These are phyloP conservation scores for Mobula hypostoma DNA, from an alignment of 2,113 vertebrate genomes.

Conservation along the genomic window DNA sequence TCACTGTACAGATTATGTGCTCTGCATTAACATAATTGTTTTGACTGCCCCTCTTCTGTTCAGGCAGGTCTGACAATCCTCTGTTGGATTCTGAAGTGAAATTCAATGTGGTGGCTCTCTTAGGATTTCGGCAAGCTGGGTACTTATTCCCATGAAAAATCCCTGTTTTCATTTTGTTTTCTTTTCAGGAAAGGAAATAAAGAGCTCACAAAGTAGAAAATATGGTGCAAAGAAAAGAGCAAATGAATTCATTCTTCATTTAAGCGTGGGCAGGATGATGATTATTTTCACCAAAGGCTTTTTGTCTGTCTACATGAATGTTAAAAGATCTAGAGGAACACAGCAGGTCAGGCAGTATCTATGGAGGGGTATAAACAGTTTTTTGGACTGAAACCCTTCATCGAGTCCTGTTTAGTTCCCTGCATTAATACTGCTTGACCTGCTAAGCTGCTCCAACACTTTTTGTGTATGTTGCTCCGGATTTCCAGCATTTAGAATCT, in stretches of 20 bases:
- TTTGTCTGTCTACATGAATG: background rate
- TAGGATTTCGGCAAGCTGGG: conserved; percentile 12
- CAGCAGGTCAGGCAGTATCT: no score
- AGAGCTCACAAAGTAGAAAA: background rate
- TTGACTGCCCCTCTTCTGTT: conserved; percentile 14
- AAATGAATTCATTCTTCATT: conserved; percentile 16
- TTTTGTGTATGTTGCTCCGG: no score
- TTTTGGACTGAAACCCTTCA: no score
- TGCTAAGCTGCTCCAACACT: no score
- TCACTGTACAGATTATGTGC: conserved; percentile 21
- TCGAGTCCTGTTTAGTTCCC: no score
- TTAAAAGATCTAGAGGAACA: background rate
- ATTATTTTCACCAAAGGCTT: background rate
- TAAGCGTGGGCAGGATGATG: background rate
- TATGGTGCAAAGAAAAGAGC: background rate
- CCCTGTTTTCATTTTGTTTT: background rate
- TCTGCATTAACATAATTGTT: conserved; percentile 24
- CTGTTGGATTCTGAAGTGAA: conserved; percentile 14
- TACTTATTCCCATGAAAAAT: background rate
- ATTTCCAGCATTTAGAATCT: no score
- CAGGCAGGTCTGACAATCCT: background rate
- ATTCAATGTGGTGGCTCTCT: conserved; percentile 17
- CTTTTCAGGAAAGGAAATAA: background rate
- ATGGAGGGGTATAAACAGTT: no score
- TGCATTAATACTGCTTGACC: no score